These are phyloP conservation scores for Nycticorax nycticorax DNA, from an alignment of 2,113 vertebrate genomes.

Conservation along the genomic window DNA sequence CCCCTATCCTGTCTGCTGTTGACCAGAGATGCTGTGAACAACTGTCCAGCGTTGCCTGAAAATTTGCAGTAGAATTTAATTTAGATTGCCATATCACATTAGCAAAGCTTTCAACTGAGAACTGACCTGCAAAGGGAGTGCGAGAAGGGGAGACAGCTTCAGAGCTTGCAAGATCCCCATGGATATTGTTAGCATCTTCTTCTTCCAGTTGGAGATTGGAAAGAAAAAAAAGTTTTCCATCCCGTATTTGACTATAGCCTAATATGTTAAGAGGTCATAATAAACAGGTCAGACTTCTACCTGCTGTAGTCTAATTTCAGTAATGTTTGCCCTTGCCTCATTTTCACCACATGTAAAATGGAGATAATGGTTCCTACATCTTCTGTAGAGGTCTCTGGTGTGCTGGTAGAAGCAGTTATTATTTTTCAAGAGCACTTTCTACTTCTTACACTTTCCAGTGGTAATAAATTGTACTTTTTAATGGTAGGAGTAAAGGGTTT, in stretches of 20 bases:
- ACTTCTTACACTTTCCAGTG: neutral
- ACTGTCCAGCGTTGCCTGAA: neutral
- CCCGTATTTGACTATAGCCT: neutral
- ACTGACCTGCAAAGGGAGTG: neutral
- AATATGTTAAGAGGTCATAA: neutral
- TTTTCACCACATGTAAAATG: constrained; percentile 13
- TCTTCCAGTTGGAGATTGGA: neutral
- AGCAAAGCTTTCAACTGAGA: neutral
- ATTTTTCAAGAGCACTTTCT: constrained; percentile 49
- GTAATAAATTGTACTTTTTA: constrained; percentile 54
- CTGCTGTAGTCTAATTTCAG: neutral
- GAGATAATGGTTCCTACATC: constrained; percentile 40
- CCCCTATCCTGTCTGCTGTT: neutral
- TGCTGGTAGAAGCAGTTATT: constrained; percentile 26
- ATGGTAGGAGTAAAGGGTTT: constrained; percentile 20
- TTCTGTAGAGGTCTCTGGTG: constrained; percentile 54
- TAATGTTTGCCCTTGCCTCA: constrained; percentile 2
- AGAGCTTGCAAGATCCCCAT: neutral
- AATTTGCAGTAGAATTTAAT: neutral
- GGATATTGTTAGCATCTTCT: neutral
- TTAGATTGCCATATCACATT: neutral
- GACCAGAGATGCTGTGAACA: neutral
- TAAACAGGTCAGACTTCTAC: neutral
- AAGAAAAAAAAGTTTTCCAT: neutral
- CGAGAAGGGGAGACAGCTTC: neutral